These are phyloP conservation scores for Oscheius sp. DNA, from an alignment of 2,888 invertebrate genomes.

Conservation along the genomic window DNA sequence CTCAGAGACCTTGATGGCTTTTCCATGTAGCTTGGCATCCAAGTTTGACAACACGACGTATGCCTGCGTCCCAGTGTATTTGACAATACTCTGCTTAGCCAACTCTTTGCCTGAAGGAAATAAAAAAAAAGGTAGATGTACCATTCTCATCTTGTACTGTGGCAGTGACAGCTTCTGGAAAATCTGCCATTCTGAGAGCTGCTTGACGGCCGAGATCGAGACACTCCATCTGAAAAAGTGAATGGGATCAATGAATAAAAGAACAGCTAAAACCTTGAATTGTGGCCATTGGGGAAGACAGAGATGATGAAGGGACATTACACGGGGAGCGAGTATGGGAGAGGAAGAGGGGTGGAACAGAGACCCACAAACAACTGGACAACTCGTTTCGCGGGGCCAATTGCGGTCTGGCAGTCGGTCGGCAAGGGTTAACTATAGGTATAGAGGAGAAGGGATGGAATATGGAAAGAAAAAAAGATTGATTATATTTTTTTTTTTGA, in stretches of 20 bases:
- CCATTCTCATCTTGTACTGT: slow-evolving; percentile 21
- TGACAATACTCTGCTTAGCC: slow-evolving; percentile 61
- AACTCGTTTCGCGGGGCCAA: slow-evolving; percentile 25
- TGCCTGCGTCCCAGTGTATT: slow-evolving; percentile 62
- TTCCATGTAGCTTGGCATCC: slow-evolving; percentile 41
- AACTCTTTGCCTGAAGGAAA: slow-evolving; percentile 56
- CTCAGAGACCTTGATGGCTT: slow-evolving; percentile 43
- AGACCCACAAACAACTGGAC: slow-evolving; percentile 25
- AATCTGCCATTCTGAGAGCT: slow-evolving; percentile 12
- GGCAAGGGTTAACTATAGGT: not conserved
- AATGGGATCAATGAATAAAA: not conserved
- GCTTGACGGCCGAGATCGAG: slow-evolving; percentile 27
- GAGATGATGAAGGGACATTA: slow-evolving; percentile 20
- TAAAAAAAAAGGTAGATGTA: not conserved
- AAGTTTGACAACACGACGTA: slow-evolving; percentile 56
- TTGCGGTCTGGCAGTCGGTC: no score
- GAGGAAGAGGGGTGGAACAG: slow-evolving; percentile 12
- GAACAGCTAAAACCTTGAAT: slow-evolving; percentile 19
- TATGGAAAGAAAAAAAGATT: no score
- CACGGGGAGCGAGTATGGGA: not conserved
- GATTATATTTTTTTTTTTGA: no score
- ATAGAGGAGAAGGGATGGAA: no score
- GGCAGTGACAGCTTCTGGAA: slow-evolving; percentile 19
- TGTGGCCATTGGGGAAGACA: slow-evolving; percentile 7
- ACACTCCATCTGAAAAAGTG: slow-evolving; percentile 28